Evolutionary conservation across 2,888 invertebrate genomes (phyloP).

Genomic region (Polietes domitor): DNA sequence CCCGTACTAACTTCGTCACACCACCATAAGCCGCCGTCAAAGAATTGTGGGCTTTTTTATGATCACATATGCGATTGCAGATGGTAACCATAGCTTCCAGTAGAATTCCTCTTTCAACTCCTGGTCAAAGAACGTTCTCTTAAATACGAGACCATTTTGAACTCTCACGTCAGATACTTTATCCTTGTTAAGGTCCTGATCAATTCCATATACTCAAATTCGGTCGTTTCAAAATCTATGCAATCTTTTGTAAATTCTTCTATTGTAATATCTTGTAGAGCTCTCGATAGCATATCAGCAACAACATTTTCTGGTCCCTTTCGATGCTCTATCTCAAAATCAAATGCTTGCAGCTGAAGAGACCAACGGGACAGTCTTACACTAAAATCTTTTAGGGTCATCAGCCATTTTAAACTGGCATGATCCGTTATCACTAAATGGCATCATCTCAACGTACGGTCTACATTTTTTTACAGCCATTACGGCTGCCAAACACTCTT

Average conservation of each 20-base stretch:
- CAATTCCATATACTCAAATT: constrained; percentile 31
- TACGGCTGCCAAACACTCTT: no score
- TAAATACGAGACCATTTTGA: background rate
- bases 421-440: background rate
- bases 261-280: background rate
- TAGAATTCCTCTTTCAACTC: no score
- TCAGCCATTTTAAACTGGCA: no score
- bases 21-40: constrained; percentile 16
- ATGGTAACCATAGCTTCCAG: constrained; percentile 24
- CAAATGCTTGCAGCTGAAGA: constrained; percentile 4
- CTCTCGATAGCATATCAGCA: background rate
- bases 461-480: constrained; percentile 53
- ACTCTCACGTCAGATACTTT: background rate
- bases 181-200: background rate
- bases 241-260: no score
- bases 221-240: background rate
- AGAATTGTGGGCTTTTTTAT: constrained; percentile 34
- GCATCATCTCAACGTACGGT: constrained; percentile 47
- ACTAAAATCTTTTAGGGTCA: background rate
- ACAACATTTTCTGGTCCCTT: no score
- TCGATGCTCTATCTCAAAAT: background rate
- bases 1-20: constrained; percentile 5
- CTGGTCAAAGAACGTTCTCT: no score
- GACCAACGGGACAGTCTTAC: constrained; percentile 7
- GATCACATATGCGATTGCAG: background rate